Base-by-base conservation (phyloP, 2,888 invertebrate species). In the Stenchaetothrips biformis region DNA sequence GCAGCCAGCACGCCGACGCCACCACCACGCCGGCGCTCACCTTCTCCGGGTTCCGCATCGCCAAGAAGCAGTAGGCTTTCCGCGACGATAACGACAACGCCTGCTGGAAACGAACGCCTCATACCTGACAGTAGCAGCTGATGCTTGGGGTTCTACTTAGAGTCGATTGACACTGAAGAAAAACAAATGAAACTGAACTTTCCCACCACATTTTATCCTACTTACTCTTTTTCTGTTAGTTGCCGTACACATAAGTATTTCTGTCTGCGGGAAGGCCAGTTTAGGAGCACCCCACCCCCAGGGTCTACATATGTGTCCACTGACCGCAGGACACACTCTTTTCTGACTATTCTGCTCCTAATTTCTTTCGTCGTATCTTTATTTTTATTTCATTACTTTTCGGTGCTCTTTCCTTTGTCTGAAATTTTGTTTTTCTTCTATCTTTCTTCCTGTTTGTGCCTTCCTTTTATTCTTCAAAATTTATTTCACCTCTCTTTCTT, bases 1-100 rank as follows among this genome's bases (percentile, higher is more conserved):
- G 86, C 78, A 85, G 85, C 78, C 81, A 85, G 53, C 81, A 83
- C 8, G 84, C 84, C 59, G 85, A 85, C 59, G 85, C 84, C 67
- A 78, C 80, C 78, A 78, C 79, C 47, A 53, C 81, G 53, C 81
- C 83, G 2, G 79, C 82, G 78, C 81, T 82, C 7, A 81, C 82
- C 82, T 83, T 83, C 81, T 82, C 83, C 78, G 83, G 82, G 18
- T 83, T 83, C 82, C 80, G 83, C 59, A 83, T 83, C 78, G 67
- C 67, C 21, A 74, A 74, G 67, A 74, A 74, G 67, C 67, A 74
- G 67, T 74, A 74, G 25, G 25, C 9, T 13, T 25, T 37, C 37
- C 37, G 37, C 37, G 37, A 37, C 37, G 37, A 4, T 37, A 37
- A 37, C 1, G 4, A 37, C 37, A 37, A 37, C 37, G 37, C 37